Base-by-base conservation (phyloP, 2,888 invertebrate species). In the Andrena fulva region DNA sequence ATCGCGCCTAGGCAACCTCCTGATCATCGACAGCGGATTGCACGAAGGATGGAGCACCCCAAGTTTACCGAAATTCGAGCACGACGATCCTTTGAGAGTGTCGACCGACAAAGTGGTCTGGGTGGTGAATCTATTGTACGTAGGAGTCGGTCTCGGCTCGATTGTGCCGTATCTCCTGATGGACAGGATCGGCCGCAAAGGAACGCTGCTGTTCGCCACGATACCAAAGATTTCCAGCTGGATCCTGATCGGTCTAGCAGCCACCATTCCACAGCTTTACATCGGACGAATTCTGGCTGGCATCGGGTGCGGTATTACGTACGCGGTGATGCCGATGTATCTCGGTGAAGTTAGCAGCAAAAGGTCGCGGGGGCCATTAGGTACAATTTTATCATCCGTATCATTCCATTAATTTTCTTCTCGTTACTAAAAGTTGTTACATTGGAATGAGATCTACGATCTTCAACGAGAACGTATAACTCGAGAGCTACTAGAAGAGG, bases 11-110 rank as follows among this genome's bases (percentile, higher is more conserved):
- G 94, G 94, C 86, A 93, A 93, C 84, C 88, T 94, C 42, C 87
- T 94, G 50, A 89, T 93, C 79, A 85, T 93, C 85, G 94, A 93
- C 79, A 92, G 93, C 68, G 94, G 94, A 54, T 89, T 94, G 66
- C 91, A 94, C 76, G 94, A 94, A 75, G 94, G 94, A 83, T 94
- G 94, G 94, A 91, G 92, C 67, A 92, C 93, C 0, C 92, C 93
- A 20, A 92, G 91, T 74, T 85, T 94, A 33, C 92, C 92, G 12
- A 93, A 93, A 84, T 91, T 94, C 77, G 89, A 90, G 2, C 77
- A 77, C 2, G 88, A 89, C 2, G 92, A 94, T 60, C 89, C 92
- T 4, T 80, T 92, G 20, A 75, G 66, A 6, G 74, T 92, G 52
- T 87, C 88, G 7, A 59, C 74, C 24, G 85, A 90, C 72, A 83